Conservation (phyloP, 2,113 vertebrate species). For the Phalacrocorax carbo region DNA sequence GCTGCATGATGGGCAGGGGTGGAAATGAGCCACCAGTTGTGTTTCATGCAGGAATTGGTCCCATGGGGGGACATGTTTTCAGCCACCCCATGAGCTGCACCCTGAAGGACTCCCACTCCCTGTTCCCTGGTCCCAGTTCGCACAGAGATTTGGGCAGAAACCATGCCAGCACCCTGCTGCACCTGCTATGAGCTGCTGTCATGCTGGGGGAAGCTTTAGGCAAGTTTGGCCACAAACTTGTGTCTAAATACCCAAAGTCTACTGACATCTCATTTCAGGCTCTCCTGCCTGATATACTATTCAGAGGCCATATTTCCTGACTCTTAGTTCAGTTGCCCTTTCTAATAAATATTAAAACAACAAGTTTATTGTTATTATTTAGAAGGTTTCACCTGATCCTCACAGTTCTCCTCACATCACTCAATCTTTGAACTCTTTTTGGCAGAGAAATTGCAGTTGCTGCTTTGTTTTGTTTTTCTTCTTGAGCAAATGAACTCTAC, state of each 20-base stretch:
- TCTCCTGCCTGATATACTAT: neutral
- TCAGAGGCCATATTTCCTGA: neutral
- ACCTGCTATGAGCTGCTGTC: neutral
- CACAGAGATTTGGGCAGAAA: neutral
- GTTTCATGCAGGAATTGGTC: neutral
- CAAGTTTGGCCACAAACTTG: neutral
- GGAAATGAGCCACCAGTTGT: neutral
- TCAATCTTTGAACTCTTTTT: neutral
- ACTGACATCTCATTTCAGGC: neutral
- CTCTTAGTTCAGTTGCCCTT: neutral
- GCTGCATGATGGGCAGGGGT: neutral
- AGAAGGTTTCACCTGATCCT: neutral
- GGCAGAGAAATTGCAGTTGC: neutral
- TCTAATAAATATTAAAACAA: neutral
- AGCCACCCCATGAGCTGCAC: neutral
- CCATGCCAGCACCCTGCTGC: neutral
- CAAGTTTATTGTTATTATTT: neutral
- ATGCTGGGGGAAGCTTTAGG: neutral
- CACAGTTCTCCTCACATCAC: neutral
- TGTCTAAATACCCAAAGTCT: neutral
- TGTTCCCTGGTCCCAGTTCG: fast-evolving
- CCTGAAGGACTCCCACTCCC: fast-evolving
- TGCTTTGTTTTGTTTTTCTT: neutral
- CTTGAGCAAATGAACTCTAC: neutral
- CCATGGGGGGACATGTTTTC: fast-evolving